Evolutionary conservation across 2,113 vertebrate species (phyloP).

Genomic region (Geococcyx californianus): DNA sequence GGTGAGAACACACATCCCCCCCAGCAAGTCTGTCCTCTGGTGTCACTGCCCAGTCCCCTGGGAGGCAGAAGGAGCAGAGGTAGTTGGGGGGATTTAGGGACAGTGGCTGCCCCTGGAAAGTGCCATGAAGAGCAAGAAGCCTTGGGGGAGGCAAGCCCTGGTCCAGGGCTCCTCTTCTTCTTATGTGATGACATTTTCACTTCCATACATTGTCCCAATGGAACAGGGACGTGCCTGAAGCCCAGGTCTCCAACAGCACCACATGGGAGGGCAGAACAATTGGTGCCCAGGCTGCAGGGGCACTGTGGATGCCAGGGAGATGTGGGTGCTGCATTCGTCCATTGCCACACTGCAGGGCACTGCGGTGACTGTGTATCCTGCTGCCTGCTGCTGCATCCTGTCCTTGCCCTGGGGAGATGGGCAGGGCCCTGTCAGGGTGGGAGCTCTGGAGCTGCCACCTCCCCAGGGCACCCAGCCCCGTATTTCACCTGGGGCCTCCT

Average conservation of each 20-base stretch:
- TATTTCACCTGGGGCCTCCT: conserved; percentile 15
- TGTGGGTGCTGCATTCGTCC: fast-evolving
- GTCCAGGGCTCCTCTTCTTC: neutral
- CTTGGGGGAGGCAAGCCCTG: neutral
- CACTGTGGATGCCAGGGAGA: neutral
- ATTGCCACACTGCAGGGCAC: fast-evolving
- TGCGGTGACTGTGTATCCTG: neutral
- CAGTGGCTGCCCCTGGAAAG: neutral
- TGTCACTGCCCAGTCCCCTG: neutral
- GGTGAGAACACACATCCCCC: fast-evolving
- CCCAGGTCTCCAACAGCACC: neutral
- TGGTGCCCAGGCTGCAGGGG: fast-evolving
- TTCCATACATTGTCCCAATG: fast-evolving
- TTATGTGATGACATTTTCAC: neutral
- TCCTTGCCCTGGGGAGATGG: neutral
- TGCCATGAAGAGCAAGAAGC: neutral
- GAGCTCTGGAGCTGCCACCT: neutral
- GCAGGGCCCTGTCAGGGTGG: neutral
- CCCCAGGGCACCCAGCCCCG: neutral
- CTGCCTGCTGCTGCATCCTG: neutral
- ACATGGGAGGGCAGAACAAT: neutral
- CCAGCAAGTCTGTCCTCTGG: neutral
- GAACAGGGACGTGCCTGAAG: neutral
- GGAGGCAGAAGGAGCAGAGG: neutral
- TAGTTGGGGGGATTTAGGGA: neutral